Evolutionary conservation across 53 echinoderm and acorn worm species (phyloP), one percentile per base, ranked within the genome.

Genomic region (Antedon mediterranea): DNA sequence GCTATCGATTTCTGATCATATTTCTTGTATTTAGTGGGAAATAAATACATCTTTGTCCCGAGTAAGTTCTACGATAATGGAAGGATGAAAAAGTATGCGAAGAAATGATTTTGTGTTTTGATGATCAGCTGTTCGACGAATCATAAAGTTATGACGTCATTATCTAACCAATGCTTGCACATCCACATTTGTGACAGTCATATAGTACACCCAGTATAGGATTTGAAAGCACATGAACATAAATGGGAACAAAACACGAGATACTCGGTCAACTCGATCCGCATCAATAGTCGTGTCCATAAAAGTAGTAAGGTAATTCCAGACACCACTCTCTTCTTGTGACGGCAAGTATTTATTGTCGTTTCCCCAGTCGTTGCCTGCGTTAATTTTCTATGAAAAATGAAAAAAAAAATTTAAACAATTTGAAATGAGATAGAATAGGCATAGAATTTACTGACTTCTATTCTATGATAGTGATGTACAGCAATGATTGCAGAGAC

Each of bases 191-290:
- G 85, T 82, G 0, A 91, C 75, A 32, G 84, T 75, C 32, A 89
- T 13, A 29, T 89, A 94, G 43, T 89, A 87, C 9, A 77, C 72
- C 94, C 94, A 94, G 77, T 94, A 94, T 13, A 83, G 43, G 33
- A 78, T 43, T 32, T 91, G 84, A 28, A 94, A 74, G 11, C 78
- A 26, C 4, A 89, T 4, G 79, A 93, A 93, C 0, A 74, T 43
- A 0, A 89, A 14, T 0, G 94, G 94, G 74, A 94, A 94, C 8
- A 78, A 28, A 57, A 85, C 73, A 3, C 91, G 75, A 3, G 89
- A 80, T 9, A 80, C 81, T 32, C 44, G 29, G 72, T 94, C 94
- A 26, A 89, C 87, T 73, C 71, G 79, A 71, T 83, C 81, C 28
- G 94, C 89, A 71, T 89, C 85, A 37, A 86, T 75, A 0, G 91